A percentile compares a stretch with the other conserved stretches of the same genome.
Evolutionary conservation across 2,113 vertebrate species (phyloP).

Genomic region (Spilogale gracilis): DNA sequence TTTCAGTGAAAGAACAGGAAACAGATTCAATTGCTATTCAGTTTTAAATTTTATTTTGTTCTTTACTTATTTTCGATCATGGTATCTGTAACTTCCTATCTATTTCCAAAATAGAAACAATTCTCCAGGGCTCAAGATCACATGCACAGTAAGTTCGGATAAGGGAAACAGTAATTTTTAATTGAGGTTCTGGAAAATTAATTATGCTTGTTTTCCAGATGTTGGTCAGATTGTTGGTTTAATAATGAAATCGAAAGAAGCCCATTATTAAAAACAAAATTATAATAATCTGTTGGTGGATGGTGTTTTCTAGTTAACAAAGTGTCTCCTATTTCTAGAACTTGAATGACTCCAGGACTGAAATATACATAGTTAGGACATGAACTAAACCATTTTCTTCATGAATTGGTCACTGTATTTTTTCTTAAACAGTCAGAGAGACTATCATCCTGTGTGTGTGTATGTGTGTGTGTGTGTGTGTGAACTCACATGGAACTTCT

Average conservation of each 20-base stretch:
- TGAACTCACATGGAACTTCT: conserved; percentile 69
- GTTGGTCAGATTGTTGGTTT: conserved; percentile 82
- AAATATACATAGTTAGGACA: conserved; percentile 69
- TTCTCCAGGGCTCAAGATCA: conserved; percentile 79
- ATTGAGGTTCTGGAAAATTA: conserved; percentile 80
- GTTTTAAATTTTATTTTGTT: conserved; percentile 74
- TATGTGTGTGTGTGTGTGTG: background rate
- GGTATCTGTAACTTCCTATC: conserved; percentile 63
- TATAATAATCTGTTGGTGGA: conserved; percentile 72
- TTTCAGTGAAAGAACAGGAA: conserved; percentile 78
- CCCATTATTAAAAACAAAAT: conserved; percentile 83
- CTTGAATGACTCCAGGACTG: conserved; percentile 82
- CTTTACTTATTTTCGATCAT: conserved; percentile 69
- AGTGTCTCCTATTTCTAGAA: conserved; percentile 82
- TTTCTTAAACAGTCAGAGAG: conserved; percentile 67
- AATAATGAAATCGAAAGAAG: conserved; percentile 82
- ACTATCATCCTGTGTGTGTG: conserved; percentile 48
- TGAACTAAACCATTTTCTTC: conserved; percentile 80
- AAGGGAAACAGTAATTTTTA: conserved; percentile 75
- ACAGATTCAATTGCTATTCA: conserved; percentile 68
- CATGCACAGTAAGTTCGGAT: conserved; percentile 72
- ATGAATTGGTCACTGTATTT: conserved; percentile 76
- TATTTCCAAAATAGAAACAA: conserved; percentile 80
- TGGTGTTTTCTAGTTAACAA: conserved; percentile 78
- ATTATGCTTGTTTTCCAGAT: conserved; percentile 79